These are phyloP conservation scores for Drosophila athabasca DNA, from an alignment of 1,140 invertebrate species.

Conservation along the genomic window DNA sequence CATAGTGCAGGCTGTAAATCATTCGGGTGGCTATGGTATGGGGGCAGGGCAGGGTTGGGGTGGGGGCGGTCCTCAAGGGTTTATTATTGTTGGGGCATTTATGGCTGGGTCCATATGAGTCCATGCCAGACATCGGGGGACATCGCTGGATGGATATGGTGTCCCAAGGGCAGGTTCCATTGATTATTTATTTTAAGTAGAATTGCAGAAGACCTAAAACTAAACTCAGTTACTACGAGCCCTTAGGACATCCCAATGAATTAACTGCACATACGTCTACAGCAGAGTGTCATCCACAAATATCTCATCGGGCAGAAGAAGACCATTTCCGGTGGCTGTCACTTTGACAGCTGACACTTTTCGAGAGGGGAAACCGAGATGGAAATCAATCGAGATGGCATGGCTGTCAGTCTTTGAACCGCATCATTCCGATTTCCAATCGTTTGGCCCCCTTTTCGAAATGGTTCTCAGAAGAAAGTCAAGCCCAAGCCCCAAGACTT, in stretches of 20 bases:
- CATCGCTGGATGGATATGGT: background rate
- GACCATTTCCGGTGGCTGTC: no score
- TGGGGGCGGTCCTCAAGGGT: background rate
- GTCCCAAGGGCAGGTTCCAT: slow-evolving; percentile 14
- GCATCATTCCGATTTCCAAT: no score
- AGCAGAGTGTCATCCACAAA: no score
- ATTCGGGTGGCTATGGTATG: slow-evolving; percentile 3
- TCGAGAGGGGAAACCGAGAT: no score
- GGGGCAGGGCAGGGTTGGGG: no score
- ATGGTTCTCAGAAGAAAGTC: background rate
- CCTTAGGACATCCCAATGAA: no score
- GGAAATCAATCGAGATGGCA: no score
- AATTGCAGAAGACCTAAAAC: background rate
- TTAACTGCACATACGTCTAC: no score
- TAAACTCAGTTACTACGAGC: no score
- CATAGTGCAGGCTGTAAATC: slow-evolving; percentile 30
- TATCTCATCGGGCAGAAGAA: no score
- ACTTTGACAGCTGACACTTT: no score
- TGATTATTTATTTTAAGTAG: slow-evolving; percentile 7
- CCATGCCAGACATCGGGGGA: background rate
- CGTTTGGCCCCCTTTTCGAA: background rate
- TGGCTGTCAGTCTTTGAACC: no score
- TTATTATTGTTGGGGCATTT: slow-evolving; percentile 15
- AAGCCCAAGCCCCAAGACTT: background rate
- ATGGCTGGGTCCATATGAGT: slow-evolving; percentile 9